Evolutionary conservation across 1,140 invertebrate species (phyloP), one percentile per base, ranked within the genome.

Genomic region (Condylostylus longicornis): DNA sequence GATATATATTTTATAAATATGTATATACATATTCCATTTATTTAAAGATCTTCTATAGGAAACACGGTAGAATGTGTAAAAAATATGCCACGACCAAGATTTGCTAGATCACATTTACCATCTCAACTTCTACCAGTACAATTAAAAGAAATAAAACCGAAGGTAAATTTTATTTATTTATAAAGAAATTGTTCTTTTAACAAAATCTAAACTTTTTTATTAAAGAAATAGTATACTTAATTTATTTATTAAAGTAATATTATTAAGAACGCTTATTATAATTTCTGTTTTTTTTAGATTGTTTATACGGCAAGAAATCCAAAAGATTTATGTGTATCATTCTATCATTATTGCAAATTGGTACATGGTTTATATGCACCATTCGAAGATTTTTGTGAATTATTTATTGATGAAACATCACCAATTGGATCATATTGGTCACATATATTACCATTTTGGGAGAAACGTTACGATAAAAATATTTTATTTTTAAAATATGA

Each of bases 301-400:
- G 79, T 96, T 32, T 96, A 95, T 54, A 75, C 88, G 1, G 72
- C 82, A 0, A 71, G 93, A 32, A 93, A 96, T 65, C 88, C 91
- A 2, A 96, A 95, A 61, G 91, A 97, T 53, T 75, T 82, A 40
- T 82, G 83, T 31, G 87, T 96, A 0, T 94, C 88, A 0, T 91
- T 82, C 53, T 95, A 82, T 54, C 78, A 94, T 57, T 90, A 91
- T 51, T 77, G 74, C 45, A 70, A 64, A 45, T 46, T 77, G n/a
- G 66, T 86, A 12, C 76, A 83, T 43, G 67, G 72, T 7, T 58
- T 82, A 1, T 74, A 74, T 38, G 76, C 76, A 0, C 67, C 70
- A 2, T 83, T 91, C 47, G 74, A 83, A n/a, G 75, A 84, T 8
- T 90, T 88, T 54, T 78, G 77, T 25, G 73, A 87, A 30, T 53